Percentiles rank a stretch among this genome's conserved stretches.
Evolutionary conservation across 2,888 invertebrate species (phyloP).

Genomic region (Deilephila elpenor): DNA sequence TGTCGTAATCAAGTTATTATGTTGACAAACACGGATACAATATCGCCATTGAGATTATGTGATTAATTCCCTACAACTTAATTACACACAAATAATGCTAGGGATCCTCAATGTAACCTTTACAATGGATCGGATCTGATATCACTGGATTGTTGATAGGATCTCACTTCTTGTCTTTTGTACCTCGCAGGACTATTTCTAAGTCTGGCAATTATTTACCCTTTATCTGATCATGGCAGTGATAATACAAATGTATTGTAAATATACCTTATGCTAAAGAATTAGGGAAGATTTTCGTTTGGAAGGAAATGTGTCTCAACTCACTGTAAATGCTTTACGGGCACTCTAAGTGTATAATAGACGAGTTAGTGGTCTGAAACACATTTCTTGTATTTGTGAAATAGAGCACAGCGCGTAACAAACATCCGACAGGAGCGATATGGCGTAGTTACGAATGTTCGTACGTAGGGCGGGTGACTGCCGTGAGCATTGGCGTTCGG

Average conservation of each 20-base stretch:
- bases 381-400: not conserved
- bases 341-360: not conserved
- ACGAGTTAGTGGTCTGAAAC: not conserved
- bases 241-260: not conserved
- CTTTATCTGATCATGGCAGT: not conserved
- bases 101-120: not conserved
- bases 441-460: conserved; percentile 61
- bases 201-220: not conserved
- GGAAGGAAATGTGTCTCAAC: not conserved
- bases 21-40: not conserved
- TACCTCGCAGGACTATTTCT: conserved; percentile 7
- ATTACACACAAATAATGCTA: not conserved
- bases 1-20: no score
- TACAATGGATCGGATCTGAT: conserved; percentile 2
- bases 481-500: conserved; percentile 82
- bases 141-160: conserved; percentile 2
- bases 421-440: conserved; percentile 22
- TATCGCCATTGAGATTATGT: not conserved
- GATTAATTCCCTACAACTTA: not conserved
- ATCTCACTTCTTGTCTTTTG: not conserved
- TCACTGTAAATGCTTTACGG: not conserved
- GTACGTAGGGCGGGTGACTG: conserved; percentile 67
- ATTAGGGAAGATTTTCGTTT: not conserved
- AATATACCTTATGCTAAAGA: conserved; percentile 8
- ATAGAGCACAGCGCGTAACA: conserved; percentile 15